Percentiles rank a stretch among this genome's conserved stretches.
phyloP scores from a whole-genome alignment of 2,113 vertebrate species.

The Eulemur macaco region DNA sequence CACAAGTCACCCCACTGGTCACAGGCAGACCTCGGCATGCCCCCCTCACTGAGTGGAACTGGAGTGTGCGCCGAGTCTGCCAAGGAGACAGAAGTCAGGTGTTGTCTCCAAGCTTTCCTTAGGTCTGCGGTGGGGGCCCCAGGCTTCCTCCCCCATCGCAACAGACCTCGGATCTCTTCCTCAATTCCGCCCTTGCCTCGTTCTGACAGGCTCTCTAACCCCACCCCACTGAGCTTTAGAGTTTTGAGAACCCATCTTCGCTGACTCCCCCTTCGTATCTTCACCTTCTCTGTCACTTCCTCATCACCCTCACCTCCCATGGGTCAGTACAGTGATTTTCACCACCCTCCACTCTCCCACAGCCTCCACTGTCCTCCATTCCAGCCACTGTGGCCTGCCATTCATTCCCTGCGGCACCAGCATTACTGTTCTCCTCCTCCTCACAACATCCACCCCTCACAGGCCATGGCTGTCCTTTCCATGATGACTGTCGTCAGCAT shows the following conservation, averaged over 20 bases:
- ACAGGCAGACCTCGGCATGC: background rate
- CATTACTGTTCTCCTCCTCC: background rate
- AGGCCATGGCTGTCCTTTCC: background rate
- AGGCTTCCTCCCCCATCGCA: accelerated
- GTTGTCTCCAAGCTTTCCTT: background rate
- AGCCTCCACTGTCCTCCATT: accelerated
- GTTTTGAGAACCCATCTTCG: background rate
- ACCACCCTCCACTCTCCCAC: background rate
- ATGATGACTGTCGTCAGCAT: background rate
- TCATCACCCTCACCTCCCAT: background rate
- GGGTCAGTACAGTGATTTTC: background rate
- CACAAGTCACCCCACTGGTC: background rate
- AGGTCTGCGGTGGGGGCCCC: background rate
- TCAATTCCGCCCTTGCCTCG: background rate
- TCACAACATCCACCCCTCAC: background rate
- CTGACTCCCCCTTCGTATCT: background rate
- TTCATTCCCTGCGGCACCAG: too few relatives aligned
- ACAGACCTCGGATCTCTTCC: background rate
- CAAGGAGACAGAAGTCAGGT: background rate
- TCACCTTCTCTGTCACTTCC: background rate
- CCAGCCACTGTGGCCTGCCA: background rate
- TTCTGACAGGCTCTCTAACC: background rate
- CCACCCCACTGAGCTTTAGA: background rate
- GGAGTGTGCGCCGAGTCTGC: too few relatives aligned
- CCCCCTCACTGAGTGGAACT: background rate